Evolutionary conservation across 1,140 invertebrate genomes (phyloP), one percentile per base, ranked within the genome.

Genomic region (Antheraea mylitta): DNA sequence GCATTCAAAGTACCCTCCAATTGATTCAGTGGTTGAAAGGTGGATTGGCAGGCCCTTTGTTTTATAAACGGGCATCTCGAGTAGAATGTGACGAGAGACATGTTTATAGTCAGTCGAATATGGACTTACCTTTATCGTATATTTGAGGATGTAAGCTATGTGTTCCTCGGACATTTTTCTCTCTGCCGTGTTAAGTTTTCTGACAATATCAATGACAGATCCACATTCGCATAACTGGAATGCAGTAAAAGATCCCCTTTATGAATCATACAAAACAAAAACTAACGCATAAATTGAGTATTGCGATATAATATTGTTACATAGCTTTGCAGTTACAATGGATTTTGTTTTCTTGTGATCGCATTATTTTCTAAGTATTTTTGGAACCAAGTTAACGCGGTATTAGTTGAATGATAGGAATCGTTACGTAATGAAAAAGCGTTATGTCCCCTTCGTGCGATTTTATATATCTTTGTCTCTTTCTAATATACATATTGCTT

Each of bases 81-180:
- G 74, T 88, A 76, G 81, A 75, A 90, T 90, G 90, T 90, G 90
- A 90, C 82, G 87, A 90, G 84, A 69, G 90, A 90, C 88, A 92
- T 92, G 88, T 92, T 92, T 92, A 92, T 92, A 89, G 88, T 89
- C 83, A 82, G 81, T 89, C 86, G 78, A 82, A 90, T 89, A 89
- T 87, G 87, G 89, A 75, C 87, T 93, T 93, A 96, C 96, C 93
- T 96, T 96, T 71, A 97, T 96, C 75, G 95, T 95, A 94, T 98
- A 97, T 81, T 95, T 96, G 63, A 98, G 93, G 76, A 98, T 96
- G 86, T 96, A 97, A 64, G 96, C 96, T 71, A 98, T 97, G 79
- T 98, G 96, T 81, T 96, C 95, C 86, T 98, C 97, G 45, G 94
- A 94, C 94, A 98, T 95, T 89, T 95, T 94, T 83, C 95, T 95